Evolutionary conservation across 2,888 invertebrate genomes (phyloP), one percentile per base, ranked within the genome.

Genomic region (Calliphora vomitoria): DNA sequence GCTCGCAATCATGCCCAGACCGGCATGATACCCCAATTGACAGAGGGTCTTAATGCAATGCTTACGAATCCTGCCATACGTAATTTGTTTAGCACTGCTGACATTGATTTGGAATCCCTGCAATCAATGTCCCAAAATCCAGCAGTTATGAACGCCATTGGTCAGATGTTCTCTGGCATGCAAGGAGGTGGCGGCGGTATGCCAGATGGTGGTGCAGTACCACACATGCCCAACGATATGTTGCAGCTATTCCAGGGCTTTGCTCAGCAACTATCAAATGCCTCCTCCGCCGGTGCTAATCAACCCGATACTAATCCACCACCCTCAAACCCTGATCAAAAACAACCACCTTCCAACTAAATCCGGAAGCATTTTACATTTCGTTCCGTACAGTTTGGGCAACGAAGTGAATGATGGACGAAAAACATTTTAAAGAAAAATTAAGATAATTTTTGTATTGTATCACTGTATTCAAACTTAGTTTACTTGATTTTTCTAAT

Each of bases 41-140:
- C 90, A 4, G 92, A 93, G 41, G 91, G 93, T 0, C 88, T 93
- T 0, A 91, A 90, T 64, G 90, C 91, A 1, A 90, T 93, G 90
- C 86, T 93, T 4, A 86, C 92, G 15, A 92, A 92, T 89, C 93
- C 93, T 11, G 89, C 91, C 11, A 89, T 93, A 15, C 90, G 93
- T 3, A 92, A 92, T 88, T 76, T 92, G 8, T 92, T 92, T 35
- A 91, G 90, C 86, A 91, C 88, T 87, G 91, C 92, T n/a, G 92
- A 92, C 25, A 90, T 93, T 0, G 92, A 92, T 82, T 88, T 92
- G 66, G 90, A 91, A 18, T 90, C 92, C 4, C 41, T 92, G 72
- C 93, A 91, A 44, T 89, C 89, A 13, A 90, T 92, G 91, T 89
- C 91, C 15, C 93, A 93, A 78, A 91, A 93, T 85, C 92, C 92